Evolutionary conservation across 2,797 vertebrate species (phyloP), one percentile per base, ranked within the genome.

Genomic region (Hyperoplus immaculatus): DNA sequence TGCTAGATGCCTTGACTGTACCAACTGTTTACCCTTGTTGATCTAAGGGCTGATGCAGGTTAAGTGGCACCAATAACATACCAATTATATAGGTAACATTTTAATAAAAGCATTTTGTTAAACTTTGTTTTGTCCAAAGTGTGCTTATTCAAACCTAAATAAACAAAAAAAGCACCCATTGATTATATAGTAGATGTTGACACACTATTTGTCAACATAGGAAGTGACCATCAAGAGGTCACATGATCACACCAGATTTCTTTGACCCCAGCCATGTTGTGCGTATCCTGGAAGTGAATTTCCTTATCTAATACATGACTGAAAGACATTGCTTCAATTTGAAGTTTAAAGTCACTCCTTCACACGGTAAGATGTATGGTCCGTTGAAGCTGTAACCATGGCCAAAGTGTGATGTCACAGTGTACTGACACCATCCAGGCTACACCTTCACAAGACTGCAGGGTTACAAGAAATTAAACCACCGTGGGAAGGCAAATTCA

Each of bases 31-130:
- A 46, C 21, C 14, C 0, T 49, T n/a, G 39, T 36, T 78, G 42
- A 68, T 55, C 67, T 15, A 12, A 73, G 53, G 18, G 16, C 56
- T 42, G 39, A 76, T 56, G 36, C 12, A 57, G 61, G 21, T 66
- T 16, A 46, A 59, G 9, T 15, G 18, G 8, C 38, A 56, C 49
- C 8, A 57, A 2, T 41, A 55, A 65, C 8, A 59, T 6, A 57
- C 38, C 42, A 55, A 69, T 49, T 41, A 54, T 9, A 61, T 9
- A 12, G 11, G 46, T 9, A 41, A 67, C 4, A 65, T 69, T 83
- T 78, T 59, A 83, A 78, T 83, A 83, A 83, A 78, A 72, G 55
- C 12, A 16, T 65, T 65, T 60, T n/a, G 47, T 58, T 4, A 62
- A 68, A 11, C 47, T 4, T 39, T n/a, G 51, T 38, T 36, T 1